Base-by-base conservation (phyloP, 53 echinoderm and acorn worm species). In the Temnopleurus reevesii region DNA sequence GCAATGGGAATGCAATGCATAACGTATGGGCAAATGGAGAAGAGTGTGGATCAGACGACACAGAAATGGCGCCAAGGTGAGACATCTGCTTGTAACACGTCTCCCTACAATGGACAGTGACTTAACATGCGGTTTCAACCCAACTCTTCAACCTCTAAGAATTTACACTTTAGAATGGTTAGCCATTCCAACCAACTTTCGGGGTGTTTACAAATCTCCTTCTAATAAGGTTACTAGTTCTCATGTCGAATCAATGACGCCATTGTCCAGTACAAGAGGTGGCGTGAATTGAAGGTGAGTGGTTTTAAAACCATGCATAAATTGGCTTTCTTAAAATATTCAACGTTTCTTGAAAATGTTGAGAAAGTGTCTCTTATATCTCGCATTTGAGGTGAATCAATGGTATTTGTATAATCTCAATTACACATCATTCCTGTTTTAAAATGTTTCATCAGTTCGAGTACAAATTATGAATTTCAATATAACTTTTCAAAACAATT, bases 61-160 rank as follows among this genome's bases (percentile, higher is more conserved):
- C 41, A 71, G 18, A 86, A 59, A 86, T 86, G 86, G 86, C 59
- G 61, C 44, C 61, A n/a, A 17, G 58, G 13, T 45, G 28, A 27
- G 61, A 86, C 86, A 86, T 86, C 86, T 86, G 86, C 86, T 45
- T 86, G 86, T 83, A 56, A 55, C 30, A 31, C 55, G 83, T 83
- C 54, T 83, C 54, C 55, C 53, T 56, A 38, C 34, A 83, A 18
- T 55, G 55, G 83, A 83, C 83, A 83, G 38, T 30, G 83, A 21
- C 36, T 54, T 83, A 56, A 83, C 83, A 83, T 38, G 54, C 57
- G 83, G 83, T 54, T 83, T 55, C 56, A 55, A 83, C 54, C 24
- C 57, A 28, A 23, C 83, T 38, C 51, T 19, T 83, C 83, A 55
- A 55, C 8, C 15, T 83, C 49, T 34, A 56, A 35, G 55, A 83